Evolutionary conservation across 2,888 invertebrate species (phyloP).

Genomic region (Maniola hyperantus): DNA sequence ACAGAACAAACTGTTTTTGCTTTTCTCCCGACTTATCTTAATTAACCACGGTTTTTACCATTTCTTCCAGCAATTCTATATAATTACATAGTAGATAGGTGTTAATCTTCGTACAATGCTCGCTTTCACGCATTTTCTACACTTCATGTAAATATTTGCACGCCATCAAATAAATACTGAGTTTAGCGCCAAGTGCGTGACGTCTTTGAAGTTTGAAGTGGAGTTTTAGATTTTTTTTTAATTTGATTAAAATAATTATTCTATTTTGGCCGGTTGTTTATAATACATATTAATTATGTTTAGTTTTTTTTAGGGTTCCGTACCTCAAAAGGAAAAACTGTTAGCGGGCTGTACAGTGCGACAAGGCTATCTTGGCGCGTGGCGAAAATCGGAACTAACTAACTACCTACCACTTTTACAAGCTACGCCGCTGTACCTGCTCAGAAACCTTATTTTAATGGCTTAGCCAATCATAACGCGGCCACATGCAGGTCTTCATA

Average conservation of each 20-base stretch:
- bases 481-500: too few relatives aligned
- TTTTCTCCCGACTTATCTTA: not conserved
- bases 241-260: not conserved
- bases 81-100: conserved; percentile 1
- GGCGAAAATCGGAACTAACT: too few relatives aligned
- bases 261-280: not conserved
- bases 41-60: not conserved
- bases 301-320: not conserved
- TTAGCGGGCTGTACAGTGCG: too few relatives aligned
- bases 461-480: too few relatives aligned
- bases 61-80: not conserved
- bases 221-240: not conserved
- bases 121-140: conserved; percentile 14
- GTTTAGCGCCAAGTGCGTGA: not conserved
- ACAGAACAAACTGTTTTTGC: not conserved
- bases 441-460: too few relatives aligned
- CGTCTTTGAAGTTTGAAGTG: conserved; percentile 4
- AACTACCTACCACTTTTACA: too few relatives aligned
- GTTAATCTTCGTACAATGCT: conserved; percentile 9
- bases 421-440: too few relatives aligned
- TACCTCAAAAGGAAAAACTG: too few relatives aligned
- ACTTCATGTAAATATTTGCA: conserved; percentile 26
- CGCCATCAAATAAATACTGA: conserved; percentile 26
- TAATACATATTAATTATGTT: too few relatives aligned
- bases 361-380: too few relatives aligned